phyloP scores from a whole-genome alignment of 2,113 vertebrate genomes.

The Anarrhichthys ocellatus region DNA sequence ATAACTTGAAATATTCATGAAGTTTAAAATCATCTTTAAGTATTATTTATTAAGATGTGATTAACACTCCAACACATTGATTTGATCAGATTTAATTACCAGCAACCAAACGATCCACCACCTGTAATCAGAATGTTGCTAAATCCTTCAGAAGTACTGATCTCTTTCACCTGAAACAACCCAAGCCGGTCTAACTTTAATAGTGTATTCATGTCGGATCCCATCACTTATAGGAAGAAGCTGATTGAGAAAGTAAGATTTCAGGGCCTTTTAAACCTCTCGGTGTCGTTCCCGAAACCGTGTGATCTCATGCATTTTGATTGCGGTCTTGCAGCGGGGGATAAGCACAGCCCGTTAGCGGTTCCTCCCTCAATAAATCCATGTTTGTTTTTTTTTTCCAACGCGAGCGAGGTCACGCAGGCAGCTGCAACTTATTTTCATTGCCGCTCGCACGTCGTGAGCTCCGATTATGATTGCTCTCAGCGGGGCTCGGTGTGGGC shows the following conservation, averaged over 20 bases:
- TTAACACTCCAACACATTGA: neutral
- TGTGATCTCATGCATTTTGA: neutral
- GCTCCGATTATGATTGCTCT: slow-evolving; percentile 3
- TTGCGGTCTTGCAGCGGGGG: neutral
- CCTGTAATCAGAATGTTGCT: neutral
- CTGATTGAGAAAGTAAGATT: neutral
- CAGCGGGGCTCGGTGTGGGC: neutral
- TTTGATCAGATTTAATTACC: neutral
- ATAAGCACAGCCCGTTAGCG: neutral
- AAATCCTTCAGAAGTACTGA: neutral
- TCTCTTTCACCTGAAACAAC: neutral
- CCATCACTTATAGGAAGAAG: neutral
- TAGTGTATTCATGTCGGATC: neutral
- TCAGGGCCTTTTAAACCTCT: neutral
- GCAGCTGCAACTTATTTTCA: neutral
- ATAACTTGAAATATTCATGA: neutral
- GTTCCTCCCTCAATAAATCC: neutral
- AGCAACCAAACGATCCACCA: neutral
- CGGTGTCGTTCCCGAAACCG: neutral
- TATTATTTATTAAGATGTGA: neutral
- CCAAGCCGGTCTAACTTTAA: neutral
- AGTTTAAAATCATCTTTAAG: neutral
- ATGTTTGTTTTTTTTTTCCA: neutral
- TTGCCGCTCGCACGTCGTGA: neutral
- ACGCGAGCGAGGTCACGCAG: neutral